These are phyloP conservation scores for Trichopria drosophilae DNA, from an alignment of 2,888 invertebrate species.

Conservation along the genomic window DNA sequence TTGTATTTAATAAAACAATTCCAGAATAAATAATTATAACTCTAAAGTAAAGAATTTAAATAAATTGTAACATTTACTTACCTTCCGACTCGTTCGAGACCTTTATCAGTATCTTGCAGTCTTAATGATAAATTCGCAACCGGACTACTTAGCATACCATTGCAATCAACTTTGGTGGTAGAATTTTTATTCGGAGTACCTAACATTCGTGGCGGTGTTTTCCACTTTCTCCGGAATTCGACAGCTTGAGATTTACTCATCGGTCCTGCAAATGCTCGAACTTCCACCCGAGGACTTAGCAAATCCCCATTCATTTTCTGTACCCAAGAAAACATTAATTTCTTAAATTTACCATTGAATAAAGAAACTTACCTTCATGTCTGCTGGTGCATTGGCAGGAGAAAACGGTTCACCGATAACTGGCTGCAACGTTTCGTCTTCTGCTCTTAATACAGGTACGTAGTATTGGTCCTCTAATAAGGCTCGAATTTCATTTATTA, in stretches of 20 bases:
- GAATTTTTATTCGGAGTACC: slow-evolving; percentile 36
- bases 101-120: slow-evolving; percentile 79
- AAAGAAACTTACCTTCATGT: slow-evolving; percentile 62
- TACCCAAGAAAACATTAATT: neutral
- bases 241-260: slow-evolving; percentile 77
- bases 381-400: slow-evolving; percentile 68
- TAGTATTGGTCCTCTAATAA: slow-evolving; percentile 78
- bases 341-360: slow-evolving; percentile 2
- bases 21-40: too few species aligned
- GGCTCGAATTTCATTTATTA: slow-evolving; percentile 62
- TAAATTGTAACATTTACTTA: slow-evolving; percentile 43
- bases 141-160: slow-evolving; percentile 28
- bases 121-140: slow-evolving; percentile 47
- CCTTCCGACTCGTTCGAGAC: slow-evolving; percentile 83
- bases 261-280: slow-evolving; percentile 88
- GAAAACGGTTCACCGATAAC: slow-evolving; percentile 79
- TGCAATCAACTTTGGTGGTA: slow-evolving; percentile 26
- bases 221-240: slow-evolving; percentile 77
- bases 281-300: slow-evolving; percentile 71
- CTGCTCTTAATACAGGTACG: slow-evolving; percentile 82
- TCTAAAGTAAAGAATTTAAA: too few species aligned
- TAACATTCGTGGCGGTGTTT: slow-evolving; percentile 72
- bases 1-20: too few species aligned
- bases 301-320: slow-evolving; percentile 70
- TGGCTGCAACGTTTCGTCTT: slow-evolving; percentile 76